Evolutionary conservation across 2,888 invertebrate species (phyloP), one percentile per base, ranked within the genome.

Genomic region (Cacoxenus indagator): DNA sequence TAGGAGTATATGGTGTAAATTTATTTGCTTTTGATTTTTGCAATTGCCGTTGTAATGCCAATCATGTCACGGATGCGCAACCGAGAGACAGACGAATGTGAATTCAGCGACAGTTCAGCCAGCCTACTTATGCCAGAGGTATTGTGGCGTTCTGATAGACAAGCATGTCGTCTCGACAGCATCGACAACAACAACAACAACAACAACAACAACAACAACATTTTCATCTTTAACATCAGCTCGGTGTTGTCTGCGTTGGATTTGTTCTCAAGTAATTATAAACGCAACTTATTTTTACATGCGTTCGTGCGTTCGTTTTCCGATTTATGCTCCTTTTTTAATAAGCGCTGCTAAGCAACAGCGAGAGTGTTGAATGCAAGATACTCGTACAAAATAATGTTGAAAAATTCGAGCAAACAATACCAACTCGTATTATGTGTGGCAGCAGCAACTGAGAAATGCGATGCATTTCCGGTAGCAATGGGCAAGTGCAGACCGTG

Each of bases 401-500:
- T 14, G 29, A 29, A 27, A 17, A 22, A 11, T 5, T 37, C 24
- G 51, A 51, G 17, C 51, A 22, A 5, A 48, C n/a, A 17, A 48
- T 9, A 51, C 22, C 17, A 51, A 14, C 22, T 6, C 37, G 37
- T 4, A 5, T 14, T 8, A 37, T 31, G 37, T 4, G 37, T 4
- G 37, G 19, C 22, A 22, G 61, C 37, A 19, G 14, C 27, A 65
- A 68, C 70, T 71, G 75, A 74, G 73, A 75, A 82, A 80, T 80
- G 83, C 75, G 81, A 78, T 83, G 80, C 82, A 83, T 80, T 80
- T 80, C 80, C 80, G 80, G 80, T 80, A 61, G 37, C 31, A 65
- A 45, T 45, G n/a, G 51, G 24, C 26, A n/a, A n/a, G n/a, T 57
- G 9, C 59, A n/a, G n/a, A n/a, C n/a, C n/a, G n/a, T n/a, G n/a